A percentile compares a stretch with the other conserved stretches of the same genome.
Conservation (phyloP, 2,113 vertebrate genomes). For the Equus quagga region DNA sequence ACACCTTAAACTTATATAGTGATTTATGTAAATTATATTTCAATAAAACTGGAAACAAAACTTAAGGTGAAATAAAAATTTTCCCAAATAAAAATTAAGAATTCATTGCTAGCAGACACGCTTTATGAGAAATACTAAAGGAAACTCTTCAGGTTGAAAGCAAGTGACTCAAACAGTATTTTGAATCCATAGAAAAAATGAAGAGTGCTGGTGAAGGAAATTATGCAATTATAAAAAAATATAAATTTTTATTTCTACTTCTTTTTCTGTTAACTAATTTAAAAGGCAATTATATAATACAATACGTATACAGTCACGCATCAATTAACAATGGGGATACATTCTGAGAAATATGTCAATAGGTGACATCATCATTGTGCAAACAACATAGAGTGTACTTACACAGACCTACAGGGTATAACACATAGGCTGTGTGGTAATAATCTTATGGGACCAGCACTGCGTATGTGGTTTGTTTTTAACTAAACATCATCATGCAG, state of each 20-base stretch:
- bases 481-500: no score
- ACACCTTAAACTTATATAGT: background rate
- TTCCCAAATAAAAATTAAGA: background rate
- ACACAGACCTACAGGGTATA: no score
- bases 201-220: background rate
- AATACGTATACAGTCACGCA: background rate
- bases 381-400: no score
- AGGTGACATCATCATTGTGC: no score
- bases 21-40: background rate
- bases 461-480: no score
- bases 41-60: background rate
- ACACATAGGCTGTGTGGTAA: no score
- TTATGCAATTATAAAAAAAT: background rate
- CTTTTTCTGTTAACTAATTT: background rate
- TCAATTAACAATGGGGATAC: no score
- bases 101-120: background rate
- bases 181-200: background rate
- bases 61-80: background rate
- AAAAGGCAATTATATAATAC: background rate
- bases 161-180: background rate
- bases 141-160: background rate
- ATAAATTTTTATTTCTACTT: background rate
- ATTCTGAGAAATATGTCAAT: no score
- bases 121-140: background rate
- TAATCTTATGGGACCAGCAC: no score